A percentile compares a stretch with the other conserved stretches of the same genome.
Conservation (phyloP, 2,113 vertebrate genomes). For the Hemibagrus wyckioides region DNA sequence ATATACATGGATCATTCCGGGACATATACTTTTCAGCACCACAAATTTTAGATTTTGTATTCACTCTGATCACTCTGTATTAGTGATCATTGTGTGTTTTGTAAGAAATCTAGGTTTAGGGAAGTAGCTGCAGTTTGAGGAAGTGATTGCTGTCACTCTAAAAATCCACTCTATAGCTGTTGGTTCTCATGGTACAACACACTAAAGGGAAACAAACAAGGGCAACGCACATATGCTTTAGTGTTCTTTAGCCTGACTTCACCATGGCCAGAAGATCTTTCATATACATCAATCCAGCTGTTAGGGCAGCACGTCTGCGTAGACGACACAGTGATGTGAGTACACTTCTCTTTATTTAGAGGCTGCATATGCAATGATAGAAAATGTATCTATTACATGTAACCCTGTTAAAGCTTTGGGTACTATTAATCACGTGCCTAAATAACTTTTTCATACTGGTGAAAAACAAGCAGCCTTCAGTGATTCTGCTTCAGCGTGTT, state of each 20-base stretch:
- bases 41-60: background rate
- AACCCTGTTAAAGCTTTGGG: background rate
- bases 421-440: background rate
- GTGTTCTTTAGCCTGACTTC: slow-evolving; percentile 15
- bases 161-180: background rate
- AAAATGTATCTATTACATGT: background rate
- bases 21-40: background rate
- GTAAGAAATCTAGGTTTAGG: slow-evolving; percentile 30
- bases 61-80: too few relatives aligned
- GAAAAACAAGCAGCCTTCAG: background rate
- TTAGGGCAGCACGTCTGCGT: slow-evolving; percentile 24
- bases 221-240: background rate
- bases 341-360: slow-evolving; percentile 5
- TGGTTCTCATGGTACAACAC: slow-evolving; percentile 27
- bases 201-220: background rate
- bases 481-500: background rate
- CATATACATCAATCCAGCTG: slow-evolving; percentile 38
- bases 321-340: slow-evolving; percentile 55
- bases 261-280: slow-evolving; percentile 46
- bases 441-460: background rate
- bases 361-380: background rate
- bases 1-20: background rate
- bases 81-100: background rate
- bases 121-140: slow-evolving; percentile 48
- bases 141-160: slow-evolving; percentile 20